A percentile compares a stretch with the other conserved stretches of the same genome.
phyloP scores from a whole-genome alignment of 2,113 vertebrate species.

The Plecturocebus donacophilus region DNA sequence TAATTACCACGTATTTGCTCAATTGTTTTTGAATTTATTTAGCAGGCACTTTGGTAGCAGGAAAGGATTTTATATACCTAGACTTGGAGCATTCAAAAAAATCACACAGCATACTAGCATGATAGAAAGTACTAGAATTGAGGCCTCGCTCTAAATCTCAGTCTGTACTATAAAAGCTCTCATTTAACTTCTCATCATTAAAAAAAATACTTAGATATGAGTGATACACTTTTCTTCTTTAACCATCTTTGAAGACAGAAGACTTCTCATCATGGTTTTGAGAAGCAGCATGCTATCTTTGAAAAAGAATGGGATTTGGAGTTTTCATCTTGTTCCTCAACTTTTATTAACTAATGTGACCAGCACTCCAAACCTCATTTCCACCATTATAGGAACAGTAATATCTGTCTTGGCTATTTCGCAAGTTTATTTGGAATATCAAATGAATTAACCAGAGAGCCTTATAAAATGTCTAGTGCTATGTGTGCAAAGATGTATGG shows the following conservation, averaged over 20 bases:
- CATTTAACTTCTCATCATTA: neutral
- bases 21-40: neutral
- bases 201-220: neutral
- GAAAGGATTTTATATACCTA: neutral
- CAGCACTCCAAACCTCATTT: neutral
- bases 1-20: neutral
- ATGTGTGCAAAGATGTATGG: neutral
- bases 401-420: neutral
- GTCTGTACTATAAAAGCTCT: fast-evolving
- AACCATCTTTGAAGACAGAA: neutral
- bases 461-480: neutral
- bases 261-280: neutral
- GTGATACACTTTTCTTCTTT: neutral
- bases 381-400: neutral
- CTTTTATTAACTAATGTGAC: neutral
- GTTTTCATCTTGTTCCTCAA: neutral
- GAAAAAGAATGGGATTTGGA: neutral
- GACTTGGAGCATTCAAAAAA: neutral
- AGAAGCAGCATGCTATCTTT: neutral
- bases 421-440: neutral
- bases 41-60: neutral
- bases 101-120: neutral
- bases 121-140: neutral
- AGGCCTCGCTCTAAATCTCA: neutral
- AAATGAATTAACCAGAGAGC: neutral